These are phyloP conservation scores for Myxocyprinus asiaticus DNA, from an alignment of 2,113 vertebrate genomes.

Conservation along the genomic window DNA sequence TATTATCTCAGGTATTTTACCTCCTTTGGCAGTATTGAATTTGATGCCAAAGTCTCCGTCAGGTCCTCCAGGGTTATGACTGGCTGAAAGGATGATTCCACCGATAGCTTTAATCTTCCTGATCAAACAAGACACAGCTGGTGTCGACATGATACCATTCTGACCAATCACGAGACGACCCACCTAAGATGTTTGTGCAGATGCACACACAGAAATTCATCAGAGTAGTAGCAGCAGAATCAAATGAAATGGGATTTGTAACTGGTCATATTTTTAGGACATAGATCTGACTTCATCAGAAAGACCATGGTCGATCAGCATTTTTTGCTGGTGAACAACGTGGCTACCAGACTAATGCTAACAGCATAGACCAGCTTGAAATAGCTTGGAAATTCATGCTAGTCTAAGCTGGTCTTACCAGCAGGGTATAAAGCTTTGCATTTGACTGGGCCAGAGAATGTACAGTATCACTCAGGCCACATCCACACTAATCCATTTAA, in stretches of 20 bases:
- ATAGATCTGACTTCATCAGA: no score
- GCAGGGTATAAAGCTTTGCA: no score
- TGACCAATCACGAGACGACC: slow-evolving; percentile 92
- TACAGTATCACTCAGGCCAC: no score
- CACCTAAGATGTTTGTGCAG: slow-evolving; percentile 74
- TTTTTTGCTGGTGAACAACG: no score
- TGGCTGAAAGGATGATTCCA: slow-evolving; percentile 91
- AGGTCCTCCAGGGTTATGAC: slow-evolving; percentile 91
- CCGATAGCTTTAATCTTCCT: slow-evolving; percentile 95
- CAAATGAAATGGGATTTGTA: background rate
- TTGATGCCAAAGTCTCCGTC: slow-evolving; percentile 94
- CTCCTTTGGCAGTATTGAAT: slow-evolving; percentile 92
- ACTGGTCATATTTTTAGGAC: background rate
- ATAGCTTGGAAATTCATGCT: no score
- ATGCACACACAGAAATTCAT: background rate
- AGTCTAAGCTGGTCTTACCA: no score
- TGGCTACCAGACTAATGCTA: no score
- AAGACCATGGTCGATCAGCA: no score
- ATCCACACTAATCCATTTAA: no score
- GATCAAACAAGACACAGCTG: slow-evolving; percentile 91
- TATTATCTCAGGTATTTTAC: slow-evolving; percentile 64
- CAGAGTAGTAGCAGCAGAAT: background rate
- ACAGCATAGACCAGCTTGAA: no score
- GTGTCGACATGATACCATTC: slow-evolving; percentile 92
- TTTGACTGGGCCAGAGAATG: no score